Conservation (phyloP, 64 coral and sea anemone species). For the Montipora cactus region DNA sequence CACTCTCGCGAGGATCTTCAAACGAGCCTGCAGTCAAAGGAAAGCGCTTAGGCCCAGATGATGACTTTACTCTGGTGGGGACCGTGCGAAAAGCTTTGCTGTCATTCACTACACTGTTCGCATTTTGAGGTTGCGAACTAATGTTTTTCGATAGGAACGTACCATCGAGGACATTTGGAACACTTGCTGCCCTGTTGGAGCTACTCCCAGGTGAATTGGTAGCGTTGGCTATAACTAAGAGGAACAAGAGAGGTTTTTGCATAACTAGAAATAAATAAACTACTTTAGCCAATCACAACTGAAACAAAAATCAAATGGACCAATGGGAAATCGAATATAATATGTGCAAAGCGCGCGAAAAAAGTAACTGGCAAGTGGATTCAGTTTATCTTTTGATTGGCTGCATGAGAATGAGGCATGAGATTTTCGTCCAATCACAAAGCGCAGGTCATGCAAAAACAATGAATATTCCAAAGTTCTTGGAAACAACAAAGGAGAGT, state of each 20-base stretch:
- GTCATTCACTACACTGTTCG: not conserved
- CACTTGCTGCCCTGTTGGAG: not conserved
- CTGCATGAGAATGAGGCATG: not conserved
- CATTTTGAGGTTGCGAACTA: not conserved
- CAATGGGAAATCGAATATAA: not conserved
- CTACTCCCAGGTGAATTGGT: not conserved
- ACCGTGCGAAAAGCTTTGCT: conserved; percentile 7
- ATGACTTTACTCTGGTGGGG: not conserved
- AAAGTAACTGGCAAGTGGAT: not conserved
- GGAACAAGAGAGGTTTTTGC: not conserved
- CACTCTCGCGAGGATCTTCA: not conserved
- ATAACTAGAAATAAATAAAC: not conserved
- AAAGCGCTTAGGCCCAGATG: not conserved
- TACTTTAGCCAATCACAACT: not conserved
- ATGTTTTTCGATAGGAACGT: not conserved
- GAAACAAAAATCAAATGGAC: not conserved
- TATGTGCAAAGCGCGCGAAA: not conserved
- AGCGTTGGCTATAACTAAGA: not conserved
- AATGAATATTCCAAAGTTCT: not conserved
- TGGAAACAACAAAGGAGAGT: too few relatives aligned
- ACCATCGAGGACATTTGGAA: conserved; percentile 4
- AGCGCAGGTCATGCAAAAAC: not conserved
- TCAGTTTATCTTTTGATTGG: not conserved
- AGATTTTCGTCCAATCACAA: not conserved
- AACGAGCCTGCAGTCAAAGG: not conserved